Conservation (phyloP, 2,113 vertebrate genomes). For the Centrocercus urophasianus region DNA sequence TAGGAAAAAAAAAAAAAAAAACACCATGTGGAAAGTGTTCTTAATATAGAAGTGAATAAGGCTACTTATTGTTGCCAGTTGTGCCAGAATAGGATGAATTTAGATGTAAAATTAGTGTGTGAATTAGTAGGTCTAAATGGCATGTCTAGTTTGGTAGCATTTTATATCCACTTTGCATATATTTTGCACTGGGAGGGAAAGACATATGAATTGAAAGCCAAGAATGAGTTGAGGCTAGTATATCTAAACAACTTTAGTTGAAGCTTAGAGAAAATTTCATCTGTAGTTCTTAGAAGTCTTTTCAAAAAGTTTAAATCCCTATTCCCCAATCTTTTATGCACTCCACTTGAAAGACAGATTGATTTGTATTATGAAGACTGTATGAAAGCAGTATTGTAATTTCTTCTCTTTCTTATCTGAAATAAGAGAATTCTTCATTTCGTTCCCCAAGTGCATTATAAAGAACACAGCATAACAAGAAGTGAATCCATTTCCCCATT, state of each 20-base stretch:
- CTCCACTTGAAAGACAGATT: neutral
- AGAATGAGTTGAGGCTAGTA: neutral
- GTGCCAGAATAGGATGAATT: neutral
- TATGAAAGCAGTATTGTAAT: conserved; percentile 17
- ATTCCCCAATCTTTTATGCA: conserved; percentile 16
- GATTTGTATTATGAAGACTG: conserved; percentile 34
- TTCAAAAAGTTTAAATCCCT: neutral
- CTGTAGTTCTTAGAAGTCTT: neutral
- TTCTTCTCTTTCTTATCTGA: conserved; percentile 18
- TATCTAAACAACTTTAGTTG: neutral
- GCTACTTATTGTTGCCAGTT: neutral
- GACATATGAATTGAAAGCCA: neutral
- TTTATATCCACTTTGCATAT: neutral
- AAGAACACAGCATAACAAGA: neutral
- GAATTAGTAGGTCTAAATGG: neutral
- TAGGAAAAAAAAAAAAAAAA: neutral
- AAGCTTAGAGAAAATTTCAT: conserved; percentile 7
- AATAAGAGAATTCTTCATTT: conserved; percentile 12
- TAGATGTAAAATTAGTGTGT: neutral
- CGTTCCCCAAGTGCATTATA: neutral
- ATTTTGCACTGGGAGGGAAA: neutral
- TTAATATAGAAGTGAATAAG: neutral
- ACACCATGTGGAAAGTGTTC: neutral
- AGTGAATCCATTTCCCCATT: neutral
- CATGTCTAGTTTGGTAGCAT: neutral